These are phyloP conservation scores for Coptotermes formosanus DNA, from an alignment of 1,140 invertebrate genomes.

Conservation along the genomic window DNA sequence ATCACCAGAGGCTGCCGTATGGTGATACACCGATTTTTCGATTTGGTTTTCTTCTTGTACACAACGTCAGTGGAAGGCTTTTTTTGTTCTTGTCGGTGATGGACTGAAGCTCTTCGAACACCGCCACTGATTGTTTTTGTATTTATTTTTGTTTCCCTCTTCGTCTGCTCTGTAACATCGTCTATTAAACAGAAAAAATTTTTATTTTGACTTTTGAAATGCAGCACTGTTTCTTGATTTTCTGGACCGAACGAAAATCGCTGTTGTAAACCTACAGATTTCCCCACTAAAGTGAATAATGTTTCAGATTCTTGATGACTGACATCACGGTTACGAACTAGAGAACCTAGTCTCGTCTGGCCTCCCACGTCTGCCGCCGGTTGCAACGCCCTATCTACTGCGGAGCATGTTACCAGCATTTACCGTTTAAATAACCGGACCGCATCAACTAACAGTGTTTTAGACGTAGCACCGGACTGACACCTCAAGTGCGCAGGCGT, in stretches of 20 bases:
- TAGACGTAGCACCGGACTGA: background rate
- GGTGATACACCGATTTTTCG: background rate
- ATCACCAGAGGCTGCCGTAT: background rate
- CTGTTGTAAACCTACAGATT: background rate
- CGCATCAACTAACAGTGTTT: background rate
- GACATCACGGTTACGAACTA: background rate
- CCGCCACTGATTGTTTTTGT: background rate
- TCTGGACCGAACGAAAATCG: background rate
- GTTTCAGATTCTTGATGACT: background rate
- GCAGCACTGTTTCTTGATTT: background rate
- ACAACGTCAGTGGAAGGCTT: background rate
- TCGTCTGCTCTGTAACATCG: background rate
- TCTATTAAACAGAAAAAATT: background rate
- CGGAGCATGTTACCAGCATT: background rate
- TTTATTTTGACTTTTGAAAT: background rate
- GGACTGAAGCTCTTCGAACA: background rate
- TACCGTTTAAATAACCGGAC: background rate
- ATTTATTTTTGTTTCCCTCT: background rate
- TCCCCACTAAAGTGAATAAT: background rate
- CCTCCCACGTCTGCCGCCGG: background rate
- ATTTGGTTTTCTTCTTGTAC: background rate
- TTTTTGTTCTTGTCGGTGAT: background rate
- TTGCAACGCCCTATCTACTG: background rate
- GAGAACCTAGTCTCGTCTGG: background rate
- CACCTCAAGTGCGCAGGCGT: no score